Evolutionary conservation across 2,797 vertebrate species (phyloP).

Genomic region (Poecilia velifera): DNA sequence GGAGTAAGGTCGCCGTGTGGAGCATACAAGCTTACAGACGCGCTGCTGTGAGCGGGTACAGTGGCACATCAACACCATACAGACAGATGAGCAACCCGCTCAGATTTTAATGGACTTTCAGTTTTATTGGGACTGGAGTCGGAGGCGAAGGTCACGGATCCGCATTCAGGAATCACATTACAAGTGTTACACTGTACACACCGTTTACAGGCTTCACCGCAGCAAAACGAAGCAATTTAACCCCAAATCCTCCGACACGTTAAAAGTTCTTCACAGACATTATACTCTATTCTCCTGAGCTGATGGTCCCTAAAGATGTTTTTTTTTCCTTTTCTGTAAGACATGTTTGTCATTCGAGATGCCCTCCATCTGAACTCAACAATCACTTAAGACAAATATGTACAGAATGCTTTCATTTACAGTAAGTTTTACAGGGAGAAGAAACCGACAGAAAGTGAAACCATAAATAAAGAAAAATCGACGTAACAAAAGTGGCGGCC

Average conservation of each 20-base stretch:
- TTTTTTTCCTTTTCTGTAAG: not conserved
- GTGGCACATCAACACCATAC: not conserved
- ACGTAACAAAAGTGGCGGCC: not conserved
- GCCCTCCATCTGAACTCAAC: slow-evolving; percentile 10
- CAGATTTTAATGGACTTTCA: not conserved
- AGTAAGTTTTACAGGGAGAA: slow-evolving; percentile 16
- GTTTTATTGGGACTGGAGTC: not conserved
- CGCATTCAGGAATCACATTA: not conserved
- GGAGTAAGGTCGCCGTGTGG: not conserved
- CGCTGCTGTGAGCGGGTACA: not conserved
- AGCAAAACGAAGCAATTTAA: too few relatives aligned
- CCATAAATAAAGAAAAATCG: not conserved
- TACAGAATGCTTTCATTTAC: slow-evolving; percentile 14
- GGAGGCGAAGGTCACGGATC: not conserved
- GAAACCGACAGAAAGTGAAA: slow-evolving; percentile 8
- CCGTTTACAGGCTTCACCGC: not conserved
- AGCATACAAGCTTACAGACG: not conserved
- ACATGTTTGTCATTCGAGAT: not conserved
- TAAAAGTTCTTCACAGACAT: not conserved
- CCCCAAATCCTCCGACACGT: not conserved
- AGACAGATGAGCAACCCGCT: not conserved
- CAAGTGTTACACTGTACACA: not conserved
- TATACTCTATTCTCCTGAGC: slow-evolving; percentile 23
- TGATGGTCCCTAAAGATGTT: slow-evolving; percentile 37
- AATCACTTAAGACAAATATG: slow-evolving; percentile 37